Evolutionary conservation across 2,113 vertebrate genomes (phyloP).

Genomic region (Xenopus laevis): DNA sequence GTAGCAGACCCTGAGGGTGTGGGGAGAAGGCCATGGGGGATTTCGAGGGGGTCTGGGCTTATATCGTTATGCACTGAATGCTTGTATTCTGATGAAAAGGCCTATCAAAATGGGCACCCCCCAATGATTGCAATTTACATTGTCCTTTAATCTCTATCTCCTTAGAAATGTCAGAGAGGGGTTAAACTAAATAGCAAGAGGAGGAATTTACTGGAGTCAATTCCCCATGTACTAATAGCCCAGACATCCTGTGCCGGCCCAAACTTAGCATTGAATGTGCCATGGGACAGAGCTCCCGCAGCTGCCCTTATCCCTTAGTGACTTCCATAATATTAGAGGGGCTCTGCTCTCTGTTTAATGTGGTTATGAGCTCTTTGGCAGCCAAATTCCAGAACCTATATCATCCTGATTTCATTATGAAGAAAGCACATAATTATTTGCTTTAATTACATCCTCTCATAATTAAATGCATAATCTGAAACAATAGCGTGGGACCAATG

Average conservation of each 20-base stretch:
- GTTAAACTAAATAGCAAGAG: too few relatives aligned
- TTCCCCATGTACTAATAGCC: too few relatives aligned
- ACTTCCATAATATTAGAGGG: not conserved
- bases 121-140: too few relatives aligned
- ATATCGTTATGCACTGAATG: too few relatives aligned
- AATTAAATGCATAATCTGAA: conserved; percentile 22
- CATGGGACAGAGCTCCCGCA: not conserved
- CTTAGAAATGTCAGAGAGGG: too few relatives aligned
- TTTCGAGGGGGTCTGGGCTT: too few relatives aligned
- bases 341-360: conserved; percentile 1
- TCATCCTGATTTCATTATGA: conserved; percentile 16
- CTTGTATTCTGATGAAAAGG: too few relatives aligned
- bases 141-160: too few relatives aligned
- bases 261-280: not conserved
- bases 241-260: not conserved
- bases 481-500: not conserved
- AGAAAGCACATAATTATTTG: conserved; percentile 13
- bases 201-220: too few relatives aligned
- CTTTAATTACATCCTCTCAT: conserved; percentile 21
- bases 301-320: not conserved
- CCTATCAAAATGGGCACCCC: too few relatives aligned
- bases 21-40: too few relatives aligned
- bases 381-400: not conserved
- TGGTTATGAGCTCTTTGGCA: conserved; percentile 23
- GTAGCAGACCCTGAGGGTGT: too few relatives aligned